Evolutionary conservation across 2,797 vertebrate species (phyloP), one percentile per base, ranked within the genome.

Genomic region (Clarias pachynema): DNA sequence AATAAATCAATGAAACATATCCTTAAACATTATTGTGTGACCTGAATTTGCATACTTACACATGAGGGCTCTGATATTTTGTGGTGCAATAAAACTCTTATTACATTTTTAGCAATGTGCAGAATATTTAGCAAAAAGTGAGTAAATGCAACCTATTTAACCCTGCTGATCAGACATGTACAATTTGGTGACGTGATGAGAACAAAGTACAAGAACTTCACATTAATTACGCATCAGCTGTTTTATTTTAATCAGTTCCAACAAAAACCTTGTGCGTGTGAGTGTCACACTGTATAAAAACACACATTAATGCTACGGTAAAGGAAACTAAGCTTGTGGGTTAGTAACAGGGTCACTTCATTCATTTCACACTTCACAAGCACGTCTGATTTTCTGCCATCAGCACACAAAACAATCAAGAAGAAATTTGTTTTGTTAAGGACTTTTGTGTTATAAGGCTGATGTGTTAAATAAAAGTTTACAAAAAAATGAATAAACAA

Each of bases 181-280:
- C 15, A 22, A 10, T 37, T 5, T 56, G 7, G 26, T 31, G 49
- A 62, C 3, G 75, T n/a, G 20, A 16, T 24, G 0, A 40, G 29
- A 60, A 78, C 6, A 78, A 34, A 78, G 5, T 56, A n/a, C 29
- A 2, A n/a, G 57, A 14, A 62, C 75, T 16, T 60, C 24, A 15
- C 1, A 6, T 62, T 0, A 34, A 60, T 79, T 37, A 79, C 37
- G 31, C 75, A 34, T 20, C 75, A 24, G 22, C 56, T 37, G 5
- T 37, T 78, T 79, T 79, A 62, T 79, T 79, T n/a, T 24, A 60
- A 79, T 79, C 75, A 62, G 0, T 37, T 60, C 22, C 75, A 60
- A 59, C 18, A 77, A 78, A 78, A 78, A 0, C 60, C 56, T 34
- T 24, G 68, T 2, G 34, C 0, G 31, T 22, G 40, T 44, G 40